Base-by-base conservation (phyloP, 2,797 vertebrate species). In the Pampus argenteus region DNA sequence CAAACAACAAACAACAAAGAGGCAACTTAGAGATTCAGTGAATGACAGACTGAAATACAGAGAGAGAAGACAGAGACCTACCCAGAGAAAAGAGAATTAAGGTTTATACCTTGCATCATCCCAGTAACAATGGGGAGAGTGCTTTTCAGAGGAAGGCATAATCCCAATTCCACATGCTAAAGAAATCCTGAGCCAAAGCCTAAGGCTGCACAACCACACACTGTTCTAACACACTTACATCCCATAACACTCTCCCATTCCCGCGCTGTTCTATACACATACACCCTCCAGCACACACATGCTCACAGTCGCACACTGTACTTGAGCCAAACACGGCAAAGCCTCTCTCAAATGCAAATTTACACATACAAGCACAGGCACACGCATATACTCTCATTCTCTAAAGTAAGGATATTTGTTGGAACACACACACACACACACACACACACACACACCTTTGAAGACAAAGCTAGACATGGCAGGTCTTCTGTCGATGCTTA, bases 111-210 rank as follows among this genome's bases (percentile, higher is more conserved):
- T 92, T 88, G 86, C 91, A 92, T 93, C 92, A 92, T 91, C 88
- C 84, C 86, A 83, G 85, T 91, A 92, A 93, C 93, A 93, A 91
- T 93, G 85, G 88, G 75, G 64, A 87, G 85, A 88, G 86, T 89
- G 87, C 87, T 92, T 92, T 93, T 91, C 88, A 91, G 83, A 89
- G 83, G 86, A 89, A 91, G 83, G 68, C 83, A 88, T 93, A 94
- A 94, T 94, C 92, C 90, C 83, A 91, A 93, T 93, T 94, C 91
- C 90, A 92, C 93, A 93, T 85, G 76, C 85, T 89, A 87, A 91
- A 90, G 86, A 90, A 91, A 89, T 88, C 88, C 90, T 89, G 83
- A 90, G 91, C 90, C 92, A 93, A 93, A 92, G 90, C 90, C 86
- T 87, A 74, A 85, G 89, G 90, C 91, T 94, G 86, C 87, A 86